Conservation (phyloP, 2,888 invertebrate species). For the Tolmerus cingulatus region DNA sequence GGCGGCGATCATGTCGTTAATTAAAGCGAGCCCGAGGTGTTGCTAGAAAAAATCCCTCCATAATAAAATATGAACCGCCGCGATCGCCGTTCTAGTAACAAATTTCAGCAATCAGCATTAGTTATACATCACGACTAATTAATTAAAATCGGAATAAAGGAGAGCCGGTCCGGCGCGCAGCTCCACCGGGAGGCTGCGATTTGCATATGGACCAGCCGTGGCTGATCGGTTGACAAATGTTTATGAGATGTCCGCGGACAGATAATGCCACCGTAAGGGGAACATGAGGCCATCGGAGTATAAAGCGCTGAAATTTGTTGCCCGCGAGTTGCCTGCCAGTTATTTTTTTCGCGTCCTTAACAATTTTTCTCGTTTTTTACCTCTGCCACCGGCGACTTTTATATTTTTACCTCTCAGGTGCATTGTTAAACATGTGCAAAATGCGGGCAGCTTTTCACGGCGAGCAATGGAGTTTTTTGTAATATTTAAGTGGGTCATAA, state of each 20-base stretch:
- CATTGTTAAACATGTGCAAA: background rate
- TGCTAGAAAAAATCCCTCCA: background rate
- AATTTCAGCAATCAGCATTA: constrained; percentile 43
- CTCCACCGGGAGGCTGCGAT: background rate
- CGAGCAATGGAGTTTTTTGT: background rate
- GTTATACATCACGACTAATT: constrained; percentile 45
- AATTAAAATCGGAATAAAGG: constrained; percentile 25
- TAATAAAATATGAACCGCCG: constrained; percentile 14
- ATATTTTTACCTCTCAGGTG: background rate
- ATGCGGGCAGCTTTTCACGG: background rate
- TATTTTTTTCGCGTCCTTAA: background rate
- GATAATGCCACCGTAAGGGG: constrained; percentile 40
- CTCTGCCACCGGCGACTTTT: background rate
- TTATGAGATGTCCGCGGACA: constrained; percentile 37
- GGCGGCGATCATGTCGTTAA: constrained; percentile 28
- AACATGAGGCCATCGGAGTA: constrained; percentile 19
- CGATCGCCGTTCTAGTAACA: constrained; percentile 22
- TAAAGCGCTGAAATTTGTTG: constrained; percentile 29
- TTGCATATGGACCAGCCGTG: background rate
- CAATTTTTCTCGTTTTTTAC: background rate
- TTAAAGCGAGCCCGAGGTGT: constrained; percentile 22
- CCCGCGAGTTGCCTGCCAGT: background rate
- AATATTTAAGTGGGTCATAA: background rate
- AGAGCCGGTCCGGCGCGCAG: background rate
- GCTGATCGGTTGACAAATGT: constrained; percentile 40